phyloP scores from a whole-genome alignment of 1,140 invertebrate genomes.

The Phymastichus coffea region DNA sequence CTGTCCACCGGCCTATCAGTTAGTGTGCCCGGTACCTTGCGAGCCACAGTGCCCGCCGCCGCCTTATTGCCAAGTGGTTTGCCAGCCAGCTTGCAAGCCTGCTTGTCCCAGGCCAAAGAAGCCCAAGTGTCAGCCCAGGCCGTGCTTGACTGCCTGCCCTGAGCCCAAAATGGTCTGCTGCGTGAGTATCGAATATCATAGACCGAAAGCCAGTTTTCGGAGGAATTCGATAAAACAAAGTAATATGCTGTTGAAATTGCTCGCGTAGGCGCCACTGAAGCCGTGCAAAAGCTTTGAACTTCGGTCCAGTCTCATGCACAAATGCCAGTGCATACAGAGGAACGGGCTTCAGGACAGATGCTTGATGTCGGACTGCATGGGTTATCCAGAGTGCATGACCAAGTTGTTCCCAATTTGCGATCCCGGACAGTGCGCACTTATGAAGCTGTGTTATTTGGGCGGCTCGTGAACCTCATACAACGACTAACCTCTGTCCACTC shows the following conservation, averaged over 20 bases:
- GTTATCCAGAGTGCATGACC: constrained; percentile 66
- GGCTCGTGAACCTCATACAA: constrained; percentile 1
- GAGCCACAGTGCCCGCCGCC: neutral
- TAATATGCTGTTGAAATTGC: neutral
- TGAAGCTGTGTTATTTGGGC: constrained; percentile 48
- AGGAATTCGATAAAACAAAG: neutral
- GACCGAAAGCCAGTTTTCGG: constrained; percentile 4
- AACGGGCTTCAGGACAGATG: constrained; percentile 77
- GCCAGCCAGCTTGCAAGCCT: neutral
- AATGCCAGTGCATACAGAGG: constrained; percentile 73
- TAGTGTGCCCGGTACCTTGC: neutral
- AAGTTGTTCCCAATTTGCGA: constrained; percentile 67
- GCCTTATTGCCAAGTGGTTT: neutral
- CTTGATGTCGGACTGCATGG: constrained; percentile 66
- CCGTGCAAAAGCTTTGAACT: constrained; percentile 65
- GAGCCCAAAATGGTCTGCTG: constrained; percentile 20
- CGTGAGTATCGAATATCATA: constrained; percentile 34
- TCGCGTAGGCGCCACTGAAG: constrained; percentile 33
- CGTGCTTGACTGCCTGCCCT: neutral
- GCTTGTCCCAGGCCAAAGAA: neutral
- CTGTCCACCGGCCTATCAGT: neutral
- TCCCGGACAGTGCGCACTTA: constrained; percentile 55
- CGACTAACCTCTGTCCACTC: neutral
- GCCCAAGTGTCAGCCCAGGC: neutral
- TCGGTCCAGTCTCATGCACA: constrained; percentile 65